These are phyloP conservation scores for Spinus pinus DNA, from an alignment of 2,797 vertebrate genomes.

Conservation along the genomic window DNA sequence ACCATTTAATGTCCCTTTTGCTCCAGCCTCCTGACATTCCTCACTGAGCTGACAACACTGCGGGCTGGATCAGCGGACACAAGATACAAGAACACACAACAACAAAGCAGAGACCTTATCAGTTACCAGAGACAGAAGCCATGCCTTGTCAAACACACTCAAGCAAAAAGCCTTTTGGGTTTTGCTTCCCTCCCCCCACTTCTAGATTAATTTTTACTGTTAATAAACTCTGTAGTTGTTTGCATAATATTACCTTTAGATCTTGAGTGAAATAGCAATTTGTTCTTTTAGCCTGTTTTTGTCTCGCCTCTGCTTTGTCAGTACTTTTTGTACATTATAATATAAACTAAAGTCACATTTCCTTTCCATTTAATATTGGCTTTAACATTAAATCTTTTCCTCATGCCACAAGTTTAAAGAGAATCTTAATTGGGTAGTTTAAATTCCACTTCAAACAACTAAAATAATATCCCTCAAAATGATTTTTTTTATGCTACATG, in stretches of 20 bases:
- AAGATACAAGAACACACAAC: neutral
- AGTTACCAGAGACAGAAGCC: conserved; percentile 13
- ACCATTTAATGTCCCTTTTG: conserved; percentile 44
- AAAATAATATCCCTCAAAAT: conserved; percentile 18
- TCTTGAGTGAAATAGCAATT: neutral
- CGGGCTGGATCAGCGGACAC: neutral
- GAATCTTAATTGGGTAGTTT: neutral
- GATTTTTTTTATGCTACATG: neutral
- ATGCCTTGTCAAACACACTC: neutral
- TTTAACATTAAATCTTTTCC: neutral
- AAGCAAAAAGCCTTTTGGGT: neutral
- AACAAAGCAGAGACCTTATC: conserved; percentile 15
- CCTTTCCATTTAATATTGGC: neutral
- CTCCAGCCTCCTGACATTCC: conserved; percentile 44
- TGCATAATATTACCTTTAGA: neutral
- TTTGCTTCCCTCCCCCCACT: neutral
- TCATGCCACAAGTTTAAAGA: neutral
- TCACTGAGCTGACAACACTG: conserved; percentile 12
- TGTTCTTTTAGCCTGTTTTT: neutral
- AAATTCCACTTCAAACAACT: neutral
- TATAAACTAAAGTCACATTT: neutral
- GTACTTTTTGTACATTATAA: neutral
- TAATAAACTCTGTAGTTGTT: neutral
- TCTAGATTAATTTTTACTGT: neutral
- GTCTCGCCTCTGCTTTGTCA: neutral